These are phyloP conservation scores for Eriocheir sinensis DNA, from an alignment of 1,140 invertebrate genomes.

Conservation along the genomic window DNA sequence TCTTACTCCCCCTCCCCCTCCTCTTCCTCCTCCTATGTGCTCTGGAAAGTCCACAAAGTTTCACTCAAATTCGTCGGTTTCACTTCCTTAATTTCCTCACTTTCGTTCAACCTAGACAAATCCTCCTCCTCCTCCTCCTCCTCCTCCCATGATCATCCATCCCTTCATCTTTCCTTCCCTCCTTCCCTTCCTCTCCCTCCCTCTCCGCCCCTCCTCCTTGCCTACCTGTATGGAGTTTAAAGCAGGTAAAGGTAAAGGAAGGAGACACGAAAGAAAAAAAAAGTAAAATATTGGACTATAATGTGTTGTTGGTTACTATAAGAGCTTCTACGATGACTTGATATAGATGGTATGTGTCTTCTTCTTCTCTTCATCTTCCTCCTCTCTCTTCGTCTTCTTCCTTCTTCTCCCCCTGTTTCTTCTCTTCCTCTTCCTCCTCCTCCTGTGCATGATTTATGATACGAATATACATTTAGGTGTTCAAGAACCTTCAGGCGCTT, in stretches of 20 bases:
- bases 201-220: neutral
- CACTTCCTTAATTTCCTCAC: neutral
- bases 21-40: neutral
- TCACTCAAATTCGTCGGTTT: neutral
- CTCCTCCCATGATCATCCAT: neutral
- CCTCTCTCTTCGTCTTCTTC: too few relatives aligned
- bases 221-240: neutral
- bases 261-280: neutral
- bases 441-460: too few relatives aligned
- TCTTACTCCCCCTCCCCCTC: neutral
- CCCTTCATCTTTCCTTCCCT: neutral
- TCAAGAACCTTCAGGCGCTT: too few relatives aligned
- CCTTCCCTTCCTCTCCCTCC: neutral
- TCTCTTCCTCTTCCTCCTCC: too few relatives aligned
- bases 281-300: neutral
- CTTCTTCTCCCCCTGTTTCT: too few relatives aligned
- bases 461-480: too few relatives aligned
- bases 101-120: neutral
- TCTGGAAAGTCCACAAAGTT: slow-evolving; percentile 15
- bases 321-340: too few relatives aligned
- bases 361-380: too few relatives aligned
- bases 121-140: neutral
- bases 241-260: neutral
- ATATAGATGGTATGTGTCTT: too few relatives aligned
- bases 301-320: too few relatives aligned